These are phyloP conservation scores for Neolamprologus kungweensis DNA, from an alignment of 2,113 vertebrate species.

Conservation along the genomic window DNA sequence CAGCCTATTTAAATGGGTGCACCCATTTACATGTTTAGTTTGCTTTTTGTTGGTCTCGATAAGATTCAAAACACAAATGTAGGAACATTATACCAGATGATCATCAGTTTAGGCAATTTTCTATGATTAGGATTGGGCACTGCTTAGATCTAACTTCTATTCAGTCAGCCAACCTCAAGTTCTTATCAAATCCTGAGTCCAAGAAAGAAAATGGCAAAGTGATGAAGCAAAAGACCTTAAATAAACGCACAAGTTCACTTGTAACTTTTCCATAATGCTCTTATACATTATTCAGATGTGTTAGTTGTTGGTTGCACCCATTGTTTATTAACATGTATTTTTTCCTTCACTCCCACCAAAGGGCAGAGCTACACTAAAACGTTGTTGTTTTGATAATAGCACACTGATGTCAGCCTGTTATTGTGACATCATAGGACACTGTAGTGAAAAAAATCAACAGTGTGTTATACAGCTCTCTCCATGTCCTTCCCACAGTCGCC, in stretches of 20 bases:
- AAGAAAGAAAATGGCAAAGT: background rate
- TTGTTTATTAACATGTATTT: background rate
- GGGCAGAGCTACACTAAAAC: background rate
- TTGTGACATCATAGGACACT: background rate
- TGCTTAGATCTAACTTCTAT: background rate
- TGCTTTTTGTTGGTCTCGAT: background rate
- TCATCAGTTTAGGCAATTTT: background rate
- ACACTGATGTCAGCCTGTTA: background rate
- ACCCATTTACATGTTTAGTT: background rate
- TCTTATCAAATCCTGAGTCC: background rate
- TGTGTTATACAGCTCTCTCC: background rate
- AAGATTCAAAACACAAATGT: background rate
- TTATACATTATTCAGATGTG: background rate
- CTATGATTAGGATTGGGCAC: background rate
- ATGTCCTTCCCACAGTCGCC: background rate
- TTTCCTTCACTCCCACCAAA: background rate
- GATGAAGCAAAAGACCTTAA: background rate
- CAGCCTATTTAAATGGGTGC: background rate
- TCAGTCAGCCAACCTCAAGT: background rate
- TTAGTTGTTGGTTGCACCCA: background rate
- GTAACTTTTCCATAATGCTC: background rate
- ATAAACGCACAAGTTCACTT: background rate
- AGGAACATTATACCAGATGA: background rate
- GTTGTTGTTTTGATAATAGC: background rate
- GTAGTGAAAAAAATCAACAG: background rate